A percentile compares a stretch with the other conserved stretches of the same genome.
Evolutionary conservation across 2,888 invertebrate species (phyloP).

Genomic region (Rhopalosiphum nymphaeae): DNA sequence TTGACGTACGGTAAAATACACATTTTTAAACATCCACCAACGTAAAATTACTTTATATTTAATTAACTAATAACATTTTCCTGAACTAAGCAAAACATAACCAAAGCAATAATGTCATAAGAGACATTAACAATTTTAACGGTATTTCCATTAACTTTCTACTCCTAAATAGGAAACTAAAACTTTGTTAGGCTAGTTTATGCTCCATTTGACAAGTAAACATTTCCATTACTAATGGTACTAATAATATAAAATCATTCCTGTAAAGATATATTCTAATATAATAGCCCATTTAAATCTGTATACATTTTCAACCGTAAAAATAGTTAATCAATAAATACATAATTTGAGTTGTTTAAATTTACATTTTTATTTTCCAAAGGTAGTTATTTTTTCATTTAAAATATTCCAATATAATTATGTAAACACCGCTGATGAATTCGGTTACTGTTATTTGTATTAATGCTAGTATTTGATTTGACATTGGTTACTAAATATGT

Average conservation of each 20-base stretch:
- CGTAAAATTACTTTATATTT: neutral
- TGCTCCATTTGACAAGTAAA: conserved; percentile 30
- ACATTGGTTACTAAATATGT: conserved; percentile 1
- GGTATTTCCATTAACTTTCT: conserved; percentile 47
- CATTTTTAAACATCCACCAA: neutral
- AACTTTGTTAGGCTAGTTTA: conserved; percentile 29
- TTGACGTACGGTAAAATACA: neutral
- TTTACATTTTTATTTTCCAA: neutral
- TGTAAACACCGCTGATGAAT: neutral
- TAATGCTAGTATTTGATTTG: neutral
- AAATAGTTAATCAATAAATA: conserved; percentile 11
- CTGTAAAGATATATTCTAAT: neutral
- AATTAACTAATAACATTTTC: neutral
- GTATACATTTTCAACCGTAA: neutral
- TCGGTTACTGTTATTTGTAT: neutral
- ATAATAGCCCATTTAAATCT: neutral
- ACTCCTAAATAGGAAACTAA: conserved; percentile 52
- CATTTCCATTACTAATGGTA: conserved; percentile 16
- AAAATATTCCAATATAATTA: neutral
- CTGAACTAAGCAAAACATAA: neutral
- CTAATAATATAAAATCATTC: conserved; percentile 14
- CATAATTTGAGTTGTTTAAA: neutral
- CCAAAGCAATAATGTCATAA: conserved; percentile 33
- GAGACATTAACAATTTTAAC: conserved; percentile 36
- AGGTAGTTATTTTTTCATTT: neutral